Percentiles rank a stretch among this genome's conserved stretches.
These are phyloP conservation scores for Cervus canadensis DNA, from an alignment of 2,113 vertebrate species.

Conservation along the genomic window DNA sequence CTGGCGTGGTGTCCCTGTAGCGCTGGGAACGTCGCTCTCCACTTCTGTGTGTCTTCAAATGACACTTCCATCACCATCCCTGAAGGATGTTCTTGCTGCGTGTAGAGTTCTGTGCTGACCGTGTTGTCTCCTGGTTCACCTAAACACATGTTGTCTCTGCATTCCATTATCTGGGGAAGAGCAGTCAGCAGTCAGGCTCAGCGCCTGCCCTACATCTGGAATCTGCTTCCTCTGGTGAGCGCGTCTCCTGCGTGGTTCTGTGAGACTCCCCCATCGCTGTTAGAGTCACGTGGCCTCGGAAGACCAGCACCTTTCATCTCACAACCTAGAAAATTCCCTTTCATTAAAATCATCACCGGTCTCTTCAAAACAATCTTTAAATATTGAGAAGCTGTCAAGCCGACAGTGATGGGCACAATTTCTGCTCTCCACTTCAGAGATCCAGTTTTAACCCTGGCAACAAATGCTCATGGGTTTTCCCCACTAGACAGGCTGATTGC, in stretches of 20 bases:
- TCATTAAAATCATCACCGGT: neutral
- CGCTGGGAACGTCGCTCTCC: rapidly evolving
- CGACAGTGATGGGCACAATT: neutral
- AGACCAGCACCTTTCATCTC: neutral
- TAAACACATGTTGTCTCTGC: neutral
- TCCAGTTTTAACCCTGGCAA: neutral
- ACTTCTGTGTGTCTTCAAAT: neutral
- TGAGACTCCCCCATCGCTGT: neutral
- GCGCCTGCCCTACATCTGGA: no score
- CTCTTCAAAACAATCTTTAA: neutral
- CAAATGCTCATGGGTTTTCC: neutral
- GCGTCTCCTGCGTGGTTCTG: rapidly evolving
- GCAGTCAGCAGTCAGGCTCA: neutral
- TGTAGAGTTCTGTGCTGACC: neutral
- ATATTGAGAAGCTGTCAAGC: neutral
- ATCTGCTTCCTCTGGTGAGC: neutral
- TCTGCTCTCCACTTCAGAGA: neutral
- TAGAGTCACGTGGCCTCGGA: neutral
- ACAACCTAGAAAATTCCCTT: neutral
- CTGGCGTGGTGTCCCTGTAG: neutral
- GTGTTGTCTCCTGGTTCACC: neutral
- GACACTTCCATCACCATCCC: rapidly evolving
- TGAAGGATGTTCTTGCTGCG: neutral
- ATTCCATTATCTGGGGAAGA: neutral
- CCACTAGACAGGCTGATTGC: neutral